phyloP scores from a whole-genome alignment of 2,113 vertebrate genomes.

The Ptychochromis oligacanthus region DNA sequence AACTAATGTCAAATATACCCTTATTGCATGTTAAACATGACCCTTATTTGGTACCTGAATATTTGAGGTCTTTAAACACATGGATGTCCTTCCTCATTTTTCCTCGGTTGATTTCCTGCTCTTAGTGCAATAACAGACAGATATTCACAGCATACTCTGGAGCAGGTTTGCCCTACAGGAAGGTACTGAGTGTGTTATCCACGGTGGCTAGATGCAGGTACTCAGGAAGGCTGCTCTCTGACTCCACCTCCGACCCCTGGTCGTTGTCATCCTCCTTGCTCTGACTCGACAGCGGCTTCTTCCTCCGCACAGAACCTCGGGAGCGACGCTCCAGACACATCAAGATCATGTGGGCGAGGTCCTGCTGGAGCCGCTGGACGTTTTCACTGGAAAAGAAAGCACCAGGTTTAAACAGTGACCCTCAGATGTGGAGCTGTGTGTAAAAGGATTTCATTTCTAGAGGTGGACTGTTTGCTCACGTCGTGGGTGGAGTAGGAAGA shows the following conservation, averaged over 20 bases:
- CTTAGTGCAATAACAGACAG: not conserved
- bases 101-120: not conserved
- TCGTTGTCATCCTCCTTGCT: slow-evolving; percentile 23
- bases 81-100: not conserved
- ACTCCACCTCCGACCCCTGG: slow-evolving; percentile 29
- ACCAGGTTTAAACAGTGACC: not conserved
- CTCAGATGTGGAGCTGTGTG: not conserved
- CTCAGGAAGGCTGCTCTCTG: slow-evolving; percentile 77
- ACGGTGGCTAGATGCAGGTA: slow-evolving; percentile 89
- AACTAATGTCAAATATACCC: no score
- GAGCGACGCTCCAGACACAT: slow-evolving; percentile 83
- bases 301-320: slow-evolving; percentile 61
- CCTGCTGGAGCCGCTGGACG: slow-evolving; percentile 89
- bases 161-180: slow-evolving; percentile 74
- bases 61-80: not conserved
- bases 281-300: slow-evolving; percentile 34
- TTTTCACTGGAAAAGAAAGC: slow-evolving; percentile 84
- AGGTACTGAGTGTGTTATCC: slow-evolving; percentile 83
- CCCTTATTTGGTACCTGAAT: not conserved
- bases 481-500: slow-evolving; percentile 89
- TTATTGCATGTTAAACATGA: no score
- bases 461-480: slow-evolving; percentile 79
- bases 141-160: not conserved
- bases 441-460: not conserved
- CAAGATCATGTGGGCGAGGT: slow-evolving; percentile 90